Conservation (phyloP, 2,888 invertebrate species). For the Aelia acuminata region DNA sequence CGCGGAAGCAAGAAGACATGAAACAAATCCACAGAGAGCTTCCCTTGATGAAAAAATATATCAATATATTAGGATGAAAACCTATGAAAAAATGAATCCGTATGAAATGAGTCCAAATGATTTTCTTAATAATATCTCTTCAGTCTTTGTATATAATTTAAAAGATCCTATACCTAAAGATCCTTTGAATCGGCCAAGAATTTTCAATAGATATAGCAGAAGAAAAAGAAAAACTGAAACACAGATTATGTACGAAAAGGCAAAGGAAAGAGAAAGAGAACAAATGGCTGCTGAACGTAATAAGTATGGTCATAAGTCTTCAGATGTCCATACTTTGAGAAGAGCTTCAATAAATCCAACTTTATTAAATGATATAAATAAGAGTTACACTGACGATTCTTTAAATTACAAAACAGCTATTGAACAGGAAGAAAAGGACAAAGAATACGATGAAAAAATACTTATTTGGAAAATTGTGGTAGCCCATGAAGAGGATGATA, state of each 20-base stretch:
- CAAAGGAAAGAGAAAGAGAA: constrained; percentile 5
- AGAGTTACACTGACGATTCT: neutral
- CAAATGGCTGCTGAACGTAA: neutral
- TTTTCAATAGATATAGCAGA: constrained; percentile 52
- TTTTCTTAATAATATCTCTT: constrained; percentile 62
- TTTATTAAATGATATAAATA: neutral
- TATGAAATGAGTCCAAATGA: constrained; percentile 59
- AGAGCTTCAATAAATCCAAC: constrained; percentile 5
- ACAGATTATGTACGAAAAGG: constrained; percentile 17
- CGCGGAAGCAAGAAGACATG: neutral
- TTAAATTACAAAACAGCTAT: constrained; percentile 40
- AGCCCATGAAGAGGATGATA: constrained; percentile 23
- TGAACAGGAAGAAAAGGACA: constrained; percentile 22
- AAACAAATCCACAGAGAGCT: neutral
- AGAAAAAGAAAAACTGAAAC: constrained; percentile 2
- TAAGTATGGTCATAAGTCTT: neutral
- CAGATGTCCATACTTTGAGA: constrained; percentile 18
- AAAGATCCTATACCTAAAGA: constrained; percentile 64
- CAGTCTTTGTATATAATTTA: constrained; percentile 63
- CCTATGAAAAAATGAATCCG: constrained; percentile 55
- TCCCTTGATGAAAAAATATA: constrained; percentile 42
- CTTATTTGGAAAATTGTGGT: constrained; percentile 56
- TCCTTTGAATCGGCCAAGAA: constrained; percentile 59
- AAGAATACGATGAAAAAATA: constrained; percentile 42
- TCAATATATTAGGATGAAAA: constrained; percentile 55